Evolutionary conservation across 1,140 invertebrate genomes (phyloP).

Genomic region (Rhagoletis zephyria): DNA sequence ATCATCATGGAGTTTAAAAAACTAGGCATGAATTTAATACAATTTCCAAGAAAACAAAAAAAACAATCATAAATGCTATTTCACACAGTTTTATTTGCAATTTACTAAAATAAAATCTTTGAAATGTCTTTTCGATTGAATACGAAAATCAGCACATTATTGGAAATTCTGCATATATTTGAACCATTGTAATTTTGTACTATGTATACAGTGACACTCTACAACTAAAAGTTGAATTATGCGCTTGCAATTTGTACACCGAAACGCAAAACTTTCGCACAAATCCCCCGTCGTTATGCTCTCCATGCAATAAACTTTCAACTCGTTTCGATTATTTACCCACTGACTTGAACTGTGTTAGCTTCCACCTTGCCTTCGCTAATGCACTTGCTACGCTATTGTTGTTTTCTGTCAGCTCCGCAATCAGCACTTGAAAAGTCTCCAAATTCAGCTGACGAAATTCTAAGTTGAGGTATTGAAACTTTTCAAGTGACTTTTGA

Average conservation of each 20-base stretch:
- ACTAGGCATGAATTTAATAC: too few species aligned
- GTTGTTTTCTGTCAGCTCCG: background rate
- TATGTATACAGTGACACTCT: too few species aligned
- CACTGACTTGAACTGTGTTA: background rate
- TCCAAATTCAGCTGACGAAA: background rate
- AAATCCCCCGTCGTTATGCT: background rate
- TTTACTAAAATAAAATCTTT: too few species aligned
- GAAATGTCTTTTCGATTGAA: too few species aligned
- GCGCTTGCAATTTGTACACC: background rate
- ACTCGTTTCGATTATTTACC: background rate
- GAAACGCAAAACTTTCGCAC: background rate
- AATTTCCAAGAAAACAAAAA: too few species aligned
- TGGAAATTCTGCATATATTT: too few species aligned
- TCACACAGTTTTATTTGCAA: too few species aligned
- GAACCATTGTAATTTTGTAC: too few species aligned
- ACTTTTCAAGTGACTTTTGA: slow-evolving; percentile 37
- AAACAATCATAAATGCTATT: too few species aligned
- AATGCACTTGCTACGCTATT: background rate
- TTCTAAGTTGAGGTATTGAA: background rate
- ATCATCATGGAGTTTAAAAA: too few species aligned
- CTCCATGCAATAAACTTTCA: background rate
- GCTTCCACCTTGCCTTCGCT: background rate
- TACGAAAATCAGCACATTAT: too few species aligned
- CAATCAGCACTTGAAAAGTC: background rate
- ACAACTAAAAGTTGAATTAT: too few species aligned